Base-by-base conservation (phyloP, 1,140 invertebrate species). In the Bombus fervidus region DNA sequence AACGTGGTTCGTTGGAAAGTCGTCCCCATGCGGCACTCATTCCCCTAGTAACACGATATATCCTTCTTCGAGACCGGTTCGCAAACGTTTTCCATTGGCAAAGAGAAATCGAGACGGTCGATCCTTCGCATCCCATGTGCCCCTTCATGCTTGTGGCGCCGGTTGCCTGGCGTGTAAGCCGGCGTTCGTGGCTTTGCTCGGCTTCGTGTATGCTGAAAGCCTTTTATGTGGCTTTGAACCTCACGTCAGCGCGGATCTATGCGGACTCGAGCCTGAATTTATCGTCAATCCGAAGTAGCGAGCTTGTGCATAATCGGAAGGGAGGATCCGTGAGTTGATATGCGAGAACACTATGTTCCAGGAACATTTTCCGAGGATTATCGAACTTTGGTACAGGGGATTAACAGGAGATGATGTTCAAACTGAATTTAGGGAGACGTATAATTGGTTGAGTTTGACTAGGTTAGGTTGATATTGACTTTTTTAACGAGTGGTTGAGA, bases 161-260 rank as follows among this genome's bases (percentile, higher is more conserved):
- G 25, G 25, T 41, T n/a, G 31, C 41, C 13, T 31, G 31, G 41
- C 9, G 81, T 82, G 81, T 76, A 59, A 78, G 64, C 75, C 47
- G 22, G n/a, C 37, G n/a, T 78, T 69, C 62, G 28, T 75, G 59
- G 82, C 74, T 83, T 77, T 34, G 47, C 76, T n/a, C 37, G n/a
- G 39, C 3, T 12, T 34, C 28, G 31, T 85, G 68, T 47, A 59
- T n/a, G 68, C 28, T 62, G 53, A 84, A 79, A 84, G 83, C 83
- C 83, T 80, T 84, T 84, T 80, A 84, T 72, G 83, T 80, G 83
- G 83, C 76, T 84, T 84, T 72, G 83, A 79, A 79, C 68, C 74
- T 13, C 34, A 64, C 76, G 41, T 80, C 76, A 43, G 13, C 75
- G 9, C 8, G 62, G 43, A 68, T 83, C 37, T 62, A 57, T 1